A percentile compares a stretch with the other conserved stretches of the same genome.
Conservation (phyloP, 64 coral and sea anemone species). For the Pocillopora verrucosa region DNA sequence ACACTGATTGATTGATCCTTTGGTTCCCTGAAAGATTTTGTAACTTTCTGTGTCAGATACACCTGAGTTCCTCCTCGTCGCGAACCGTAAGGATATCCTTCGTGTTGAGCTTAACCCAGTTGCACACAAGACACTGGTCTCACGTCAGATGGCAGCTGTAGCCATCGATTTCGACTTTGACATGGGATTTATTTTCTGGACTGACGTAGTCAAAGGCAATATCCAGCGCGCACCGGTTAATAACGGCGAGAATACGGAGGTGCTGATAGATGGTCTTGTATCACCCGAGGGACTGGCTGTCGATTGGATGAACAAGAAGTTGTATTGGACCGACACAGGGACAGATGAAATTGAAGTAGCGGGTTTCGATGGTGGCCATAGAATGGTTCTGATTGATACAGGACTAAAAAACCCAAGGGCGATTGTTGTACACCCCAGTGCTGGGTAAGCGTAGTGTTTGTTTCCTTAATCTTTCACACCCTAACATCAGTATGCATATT, state of each 20-base stretch:
- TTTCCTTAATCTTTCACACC: background rate
- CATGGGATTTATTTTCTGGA: constrained; percentile 42
- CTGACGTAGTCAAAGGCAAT: constrained; percentile 23
- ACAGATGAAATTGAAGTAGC: constrained; percentile 48
- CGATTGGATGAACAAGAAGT: constrained; percentile 44
- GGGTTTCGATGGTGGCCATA: constrained; percentile 31
- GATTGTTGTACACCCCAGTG: constrained; percentile 38
- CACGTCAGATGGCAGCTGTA: constrained; percentile 14
- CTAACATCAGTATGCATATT: too few species aligned
- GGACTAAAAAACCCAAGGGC: constrained; percentile 42
- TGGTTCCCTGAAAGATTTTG: background rate
- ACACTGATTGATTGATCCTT: background rate
- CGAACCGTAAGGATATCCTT: background rate
- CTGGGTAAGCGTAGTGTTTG: constrained; percentile 13
- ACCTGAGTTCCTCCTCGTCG: background rate
- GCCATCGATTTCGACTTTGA: constrained; percentile 50
- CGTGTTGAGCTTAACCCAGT: background rate
- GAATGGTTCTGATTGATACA: constrained; percentile 42
- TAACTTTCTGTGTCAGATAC: background rate
- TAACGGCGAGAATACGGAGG: too few species aligned
- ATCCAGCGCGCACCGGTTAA: constrained; percentile 10
- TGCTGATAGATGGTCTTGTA: background rate
- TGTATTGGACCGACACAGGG: constrained; percentile 53
- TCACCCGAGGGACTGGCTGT: constrained; percentile 48
- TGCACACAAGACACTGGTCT: background rate